phyloP scores from a whole-genome alignment of 2,888 invertebrate species.

The Perithous albicinctus region DNA sequence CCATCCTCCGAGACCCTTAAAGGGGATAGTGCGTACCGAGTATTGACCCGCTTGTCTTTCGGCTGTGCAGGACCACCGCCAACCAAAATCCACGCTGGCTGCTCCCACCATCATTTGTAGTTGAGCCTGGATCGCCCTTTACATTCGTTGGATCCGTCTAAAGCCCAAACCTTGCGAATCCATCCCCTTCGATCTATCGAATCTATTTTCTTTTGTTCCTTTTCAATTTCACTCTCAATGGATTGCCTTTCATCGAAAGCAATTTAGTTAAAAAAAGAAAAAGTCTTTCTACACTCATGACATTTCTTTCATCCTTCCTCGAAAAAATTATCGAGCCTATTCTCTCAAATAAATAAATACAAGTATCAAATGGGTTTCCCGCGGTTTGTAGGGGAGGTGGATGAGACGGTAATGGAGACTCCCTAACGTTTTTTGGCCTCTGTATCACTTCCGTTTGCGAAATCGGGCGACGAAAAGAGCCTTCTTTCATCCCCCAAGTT shows the following conservation, averaged over 20 bases:
- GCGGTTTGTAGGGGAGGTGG: background rate
- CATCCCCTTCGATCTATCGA: conserved; percentile 27
- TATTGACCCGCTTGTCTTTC: conserved; percentile 82
- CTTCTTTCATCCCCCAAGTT: background rate
- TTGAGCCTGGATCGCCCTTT: conserved; percentile 64
- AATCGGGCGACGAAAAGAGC: background rate
- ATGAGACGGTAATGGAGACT: too few relatives aligned
- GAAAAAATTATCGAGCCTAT: background rate
- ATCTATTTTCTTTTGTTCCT: background rate
- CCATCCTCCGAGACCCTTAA: conserved; percentile 76
- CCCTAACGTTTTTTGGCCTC: background rate
- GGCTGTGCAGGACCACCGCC: conserved; percentile 44
- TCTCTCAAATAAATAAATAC: background rate
- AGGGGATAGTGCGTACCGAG: conserved; percentile 81
- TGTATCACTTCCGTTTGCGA: conserved; percentile 1
- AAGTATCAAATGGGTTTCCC: background rate
- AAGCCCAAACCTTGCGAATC: background rate
- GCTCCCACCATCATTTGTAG: conserved; percentile 75
- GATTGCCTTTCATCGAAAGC: background rate
- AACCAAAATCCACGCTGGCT: conserved; percentile 37
- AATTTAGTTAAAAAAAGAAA: background rate
- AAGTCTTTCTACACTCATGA: background rate
- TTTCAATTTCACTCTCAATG: conserved; percentile 31
- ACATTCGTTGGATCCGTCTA: background rate
- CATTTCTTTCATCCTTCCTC: background rate